Evolutionary conservation across 2,888 invertebrate genomes (phyloP).

Genomic region (Leucozona laternaria): DNA sequence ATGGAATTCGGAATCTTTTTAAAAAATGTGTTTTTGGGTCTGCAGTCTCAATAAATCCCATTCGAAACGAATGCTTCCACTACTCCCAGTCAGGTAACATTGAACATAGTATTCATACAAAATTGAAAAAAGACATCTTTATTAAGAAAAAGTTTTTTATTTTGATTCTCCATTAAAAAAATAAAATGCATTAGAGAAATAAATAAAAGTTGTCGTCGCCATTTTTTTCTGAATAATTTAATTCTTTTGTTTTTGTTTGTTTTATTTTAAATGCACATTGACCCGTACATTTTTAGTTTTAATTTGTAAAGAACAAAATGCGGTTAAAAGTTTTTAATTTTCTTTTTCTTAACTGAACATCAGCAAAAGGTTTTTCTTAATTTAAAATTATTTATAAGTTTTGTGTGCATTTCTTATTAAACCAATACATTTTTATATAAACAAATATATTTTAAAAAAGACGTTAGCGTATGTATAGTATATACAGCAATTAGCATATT

Average conservation of each 20-base stretch:
- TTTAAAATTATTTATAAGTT: conserved; percentile 20
- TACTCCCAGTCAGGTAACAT: no score
- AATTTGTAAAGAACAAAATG: conserved; percentile 38
- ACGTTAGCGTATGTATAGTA: conserved; percentile 54
- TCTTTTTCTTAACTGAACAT: conserved; percentile 36
- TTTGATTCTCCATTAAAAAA: conserved; percentile 39
- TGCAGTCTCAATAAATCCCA: no score
- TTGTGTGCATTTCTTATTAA: conserved; percentile 61
- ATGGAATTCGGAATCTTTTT: no score
- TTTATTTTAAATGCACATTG: neutral
- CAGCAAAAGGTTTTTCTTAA: conserved; percentile 37
- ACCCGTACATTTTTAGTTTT: neutral
- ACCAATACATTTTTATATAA: conserved; percentile 27
- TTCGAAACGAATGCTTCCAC: no score
- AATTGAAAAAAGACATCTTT: neutral
- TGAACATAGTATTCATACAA: no score
- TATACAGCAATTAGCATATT: conserved; percentile 56
- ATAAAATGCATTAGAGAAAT: conserved; percentile 44
- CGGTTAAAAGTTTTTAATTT: conserved; percentile 35
- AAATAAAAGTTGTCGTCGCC: conserved; percentile 8
- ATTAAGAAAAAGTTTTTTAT: conserved; percentile 49
- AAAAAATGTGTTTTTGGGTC: no score
- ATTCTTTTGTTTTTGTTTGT: neutral
- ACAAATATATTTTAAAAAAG: conserved; percentile 19
- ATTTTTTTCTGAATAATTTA: neutral